Conservation (phyloP, 1,140 invertebrate species). For the Wiebesia pumilae region DNA sequence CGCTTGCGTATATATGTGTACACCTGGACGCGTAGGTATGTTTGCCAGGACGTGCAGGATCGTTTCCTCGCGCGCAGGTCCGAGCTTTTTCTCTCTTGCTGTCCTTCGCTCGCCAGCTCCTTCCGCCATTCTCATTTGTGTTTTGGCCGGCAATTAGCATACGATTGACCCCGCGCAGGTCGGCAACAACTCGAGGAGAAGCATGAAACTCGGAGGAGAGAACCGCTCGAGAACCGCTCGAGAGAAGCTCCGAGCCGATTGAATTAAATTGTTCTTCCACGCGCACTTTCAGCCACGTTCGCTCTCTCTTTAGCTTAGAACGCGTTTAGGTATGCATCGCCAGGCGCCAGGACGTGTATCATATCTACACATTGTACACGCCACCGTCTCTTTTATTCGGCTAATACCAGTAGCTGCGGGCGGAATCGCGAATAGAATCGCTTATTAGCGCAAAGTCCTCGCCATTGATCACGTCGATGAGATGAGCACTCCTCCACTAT, state of each 20-base stretch:
- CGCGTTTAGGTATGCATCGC: background rate
- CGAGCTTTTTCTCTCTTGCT: conserved; percentile 34
- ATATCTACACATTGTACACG: background rate
- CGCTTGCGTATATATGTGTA: background rate
- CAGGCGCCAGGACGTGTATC: background rate
- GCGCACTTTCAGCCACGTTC: background rate
- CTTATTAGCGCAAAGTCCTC: background rate
- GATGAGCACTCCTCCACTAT: background rate
- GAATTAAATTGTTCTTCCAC: conserved; percentile 63
- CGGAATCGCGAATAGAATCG: background rate
- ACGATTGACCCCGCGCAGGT: conserved; percentile 72
- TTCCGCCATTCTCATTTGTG: conserved; percentile 62
- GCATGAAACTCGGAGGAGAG: background rate
- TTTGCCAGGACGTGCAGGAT: conserved; percentile 44
- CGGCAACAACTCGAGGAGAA: conserved; percentile 5
- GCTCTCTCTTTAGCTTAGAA: conserved; percentile 16
- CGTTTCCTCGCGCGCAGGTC: conserved; percentile 53
- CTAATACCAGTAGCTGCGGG: background rate
- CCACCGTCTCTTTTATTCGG: background rate
- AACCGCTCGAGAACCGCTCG: conserved; percentile 50
- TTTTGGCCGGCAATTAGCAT: conserved; percentile 75
- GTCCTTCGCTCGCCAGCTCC: conserved; percentile 46
- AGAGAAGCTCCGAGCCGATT: conserved; percentile 58
- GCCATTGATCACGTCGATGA: background rate
- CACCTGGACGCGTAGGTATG: background rate